These are phyloP conservation scores for Micropterix aruncella DNA, from an alignment of 2,888 invertebrate species.

Conservation along the genomic window DNA sequence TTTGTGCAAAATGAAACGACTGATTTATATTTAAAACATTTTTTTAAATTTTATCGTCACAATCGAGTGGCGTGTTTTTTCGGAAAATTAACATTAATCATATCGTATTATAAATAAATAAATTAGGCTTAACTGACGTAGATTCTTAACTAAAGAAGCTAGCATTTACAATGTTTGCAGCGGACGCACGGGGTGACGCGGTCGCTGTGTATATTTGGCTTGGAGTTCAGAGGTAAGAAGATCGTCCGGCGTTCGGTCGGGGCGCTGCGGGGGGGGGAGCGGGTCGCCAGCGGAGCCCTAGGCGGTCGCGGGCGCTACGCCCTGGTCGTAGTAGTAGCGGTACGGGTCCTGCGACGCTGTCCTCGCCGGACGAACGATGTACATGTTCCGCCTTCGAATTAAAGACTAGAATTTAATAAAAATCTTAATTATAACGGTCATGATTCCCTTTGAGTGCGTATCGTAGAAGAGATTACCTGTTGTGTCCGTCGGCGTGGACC, in stretches of 20 bases:
- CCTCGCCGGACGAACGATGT: slow-evolving; percentile 45
- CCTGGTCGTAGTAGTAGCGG: slow-evolving; percentile 40
- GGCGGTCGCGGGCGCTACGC: slow-evolving; percentile 15
- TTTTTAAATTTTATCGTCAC: background rate
- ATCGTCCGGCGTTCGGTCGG: slow-evolving; percentile 6
- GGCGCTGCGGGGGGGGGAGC: slow-evolving; percentile 12
- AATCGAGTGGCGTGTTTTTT: background rate
- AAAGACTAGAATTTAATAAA: slow-evolving; percentile 38
- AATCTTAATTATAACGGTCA: background rate
- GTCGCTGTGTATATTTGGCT: slow-evolving; percentile 10
- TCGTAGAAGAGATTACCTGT: slow-evolving; percentile 26
- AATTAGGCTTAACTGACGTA: slow-evolving; percentile 37
- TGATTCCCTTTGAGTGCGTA: too few relatives aligned
- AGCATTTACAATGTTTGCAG: background rate
- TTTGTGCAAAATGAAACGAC: background rate
- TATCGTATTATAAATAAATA: slow-evolving; percentile 26
- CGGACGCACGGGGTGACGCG: background rate
- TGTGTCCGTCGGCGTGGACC: slow-evolving; percentile 53
- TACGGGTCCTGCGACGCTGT: slow-evolving; percentile 40
- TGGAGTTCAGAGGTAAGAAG: slow-evolving; percentile 5
- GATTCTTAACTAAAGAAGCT: slow-evolving; percentile 21
- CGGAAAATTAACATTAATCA: slow-evolving; percentile 9
- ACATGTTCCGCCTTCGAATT: slow-evolving; percentile 46
- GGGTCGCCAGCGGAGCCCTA: slow-evolving; percentile 6
- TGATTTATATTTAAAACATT: background rate